Conservation (phyloP, 2,888 invertebrate species). For the Idaea biselata region DNA sequence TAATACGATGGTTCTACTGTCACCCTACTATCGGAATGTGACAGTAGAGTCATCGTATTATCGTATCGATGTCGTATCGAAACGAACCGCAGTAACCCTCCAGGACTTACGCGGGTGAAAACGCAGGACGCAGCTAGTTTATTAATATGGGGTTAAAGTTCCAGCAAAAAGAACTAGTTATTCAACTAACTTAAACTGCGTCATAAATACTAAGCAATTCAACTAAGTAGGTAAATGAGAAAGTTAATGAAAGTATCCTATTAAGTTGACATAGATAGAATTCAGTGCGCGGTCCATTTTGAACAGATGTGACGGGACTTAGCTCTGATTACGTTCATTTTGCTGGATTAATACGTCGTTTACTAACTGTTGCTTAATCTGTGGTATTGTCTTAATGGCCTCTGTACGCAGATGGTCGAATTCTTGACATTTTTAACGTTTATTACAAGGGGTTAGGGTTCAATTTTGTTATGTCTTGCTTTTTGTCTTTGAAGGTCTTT, state of each 20-base stretch:
- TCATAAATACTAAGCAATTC: not conserved
- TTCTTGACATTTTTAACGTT: not conserved
- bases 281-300: conserved; percentile 9
- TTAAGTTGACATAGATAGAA: not conserved
- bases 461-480: too few species aligned
- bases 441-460: too few species aligned
- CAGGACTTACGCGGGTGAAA: too few species aligned
- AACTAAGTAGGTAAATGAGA: not conserved
- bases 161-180: not conserved
- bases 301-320: conserved; percentile 12
- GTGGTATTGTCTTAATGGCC: not conserved
- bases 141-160: too few species aligned
- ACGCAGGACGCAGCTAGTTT: too few species aligned
- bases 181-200: not conserved
- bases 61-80: too few species aligned
- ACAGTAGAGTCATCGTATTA: too few species aligned
- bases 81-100: too few species aligned
- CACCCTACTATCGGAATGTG: too few species aligned
- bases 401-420: not conserved
- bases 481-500: too few species aligned
- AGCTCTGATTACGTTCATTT: conserved; percentile 16
- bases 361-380: conserved; percentile 2
- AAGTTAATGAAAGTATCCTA: not conserved
- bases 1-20: too few species aligned
- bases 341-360: conserved; percentile 12